Conservation (phyloP, 1,140 invertebrate genomes). For the Papilio polytes region DNA sequence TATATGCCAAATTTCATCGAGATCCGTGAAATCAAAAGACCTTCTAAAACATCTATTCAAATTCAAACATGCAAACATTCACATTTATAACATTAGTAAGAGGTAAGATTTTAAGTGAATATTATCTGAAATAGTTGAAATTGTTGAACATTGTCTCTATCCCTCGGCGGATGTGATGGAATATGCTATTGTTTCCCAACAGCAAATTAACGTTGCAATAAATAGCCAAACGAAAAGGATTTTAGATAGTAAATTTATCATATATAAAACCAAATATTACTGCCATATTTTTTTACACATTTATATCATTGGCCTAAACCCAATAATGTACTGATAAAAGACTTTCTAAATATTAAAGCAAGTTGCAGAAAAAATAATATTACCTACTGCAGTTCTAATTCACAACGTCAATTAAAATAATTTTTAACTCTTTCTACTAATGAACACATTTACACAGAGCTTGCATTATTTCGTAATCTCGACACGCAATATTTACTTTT, state of each 20-base stretch:
- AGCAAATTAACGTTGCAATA: not conserved
- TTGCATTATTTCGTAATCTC: constrained; percentile 18
- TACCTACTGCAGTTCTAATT: not conserved
- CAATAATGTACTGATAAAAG: not conserved
- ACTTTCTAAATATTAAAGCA: not conserved
- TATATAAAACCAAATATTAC: not conserved
- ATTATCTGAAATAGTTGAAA: too few species aligned
- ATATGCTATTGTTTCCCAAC: not conserved
- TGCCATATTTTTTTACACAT: not conserved
- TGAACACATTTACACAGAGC: constrained; percentile 36
- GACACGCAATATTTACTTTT: constrained; percentile 23
- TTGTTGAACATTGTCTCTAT: too few species aligned
- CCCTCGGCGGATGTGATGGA: too few species aligned
- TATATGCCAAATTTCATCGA: too few species aligned
- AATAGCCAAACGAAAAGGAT: not conserved
- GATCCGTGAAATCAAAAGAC: too few species aligned
- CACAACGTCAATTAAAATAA: constrained; percentile 22
- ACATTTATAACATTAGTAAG: too few species aligned
- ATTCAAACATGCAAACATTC: too few species aligned
- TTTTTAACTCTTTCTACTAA: constrained; percentile 28
- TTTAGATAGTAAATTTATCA: not conserved
- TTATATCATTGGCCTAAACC: not conserved
- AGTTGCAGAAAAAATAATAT: not conserved
- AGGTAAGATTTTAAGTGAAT: too few species aligned
- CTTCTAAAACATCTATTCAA: too few species aligned